These are phyloP conservation scores for Dermolepida albohirtum DNA, from an alignment of 2,888 invertebrate species.

Conservation along the genomic window DNA sequence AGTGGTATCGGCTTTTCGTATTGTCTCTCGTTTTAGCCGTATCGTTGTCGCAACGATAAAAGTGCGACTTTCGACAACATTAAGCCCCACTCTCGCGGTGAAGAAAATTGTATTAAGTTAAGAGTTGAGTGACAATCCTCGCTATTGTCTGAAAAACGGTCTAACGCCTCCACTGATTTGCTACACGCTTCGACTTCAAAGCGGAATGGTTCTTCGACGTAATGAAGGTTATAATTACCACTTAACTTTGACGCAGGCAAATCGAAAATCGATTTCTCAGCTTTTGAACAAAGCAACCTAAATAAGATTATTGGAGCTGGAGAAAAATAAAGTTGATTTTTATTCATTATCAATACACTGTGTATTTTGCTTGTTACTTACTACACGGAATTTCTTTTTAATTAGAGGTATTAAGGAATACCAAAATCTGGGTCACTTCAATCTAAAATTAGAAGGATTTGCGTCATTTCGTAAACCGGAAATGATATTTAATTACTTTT, in stretches of 20 bases:
- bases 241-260: conserved; percentile 21
- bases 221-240: conserved; percentile 34
- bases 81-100: conserved; percentile 16
- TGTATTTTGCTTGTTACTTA: neutral
- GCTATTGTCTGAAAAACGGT: conserved; percentile 26
- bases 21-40: conserved; percentile 22
- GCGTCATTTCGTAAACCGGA: too few species aligned
- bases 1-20: conserved; percentile 35
- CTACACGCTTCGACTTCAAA: conserved; percentile 12
- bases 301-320: too few species aligned
- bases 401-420: too few species aligned
- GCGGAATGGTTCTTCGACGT: conserved; percentile 10
- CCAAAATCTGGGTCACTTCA: too few species aligned
- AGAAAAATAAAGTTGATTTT: neutral
- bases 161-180: conserved; percentile 21
- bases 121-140: conserved; percentile 24
- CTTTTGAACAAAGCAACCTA: neutral
- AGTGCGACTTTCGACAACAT: conserved; percentile 28
- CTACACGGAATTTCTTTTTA: too few species aligned
- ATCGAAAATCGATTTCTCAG: conserved; percentile 26
- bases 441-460: too few species aligned
- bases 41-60: conserved; percentile 25
- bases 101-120: conserved; percentile 36
- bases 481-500: too few species aligned
- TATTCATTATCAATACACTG: neutral